phyloP scores from a whole-genome alignment of 2,888 invertebrate genomes.

The Saturnia japonica region DNA sequence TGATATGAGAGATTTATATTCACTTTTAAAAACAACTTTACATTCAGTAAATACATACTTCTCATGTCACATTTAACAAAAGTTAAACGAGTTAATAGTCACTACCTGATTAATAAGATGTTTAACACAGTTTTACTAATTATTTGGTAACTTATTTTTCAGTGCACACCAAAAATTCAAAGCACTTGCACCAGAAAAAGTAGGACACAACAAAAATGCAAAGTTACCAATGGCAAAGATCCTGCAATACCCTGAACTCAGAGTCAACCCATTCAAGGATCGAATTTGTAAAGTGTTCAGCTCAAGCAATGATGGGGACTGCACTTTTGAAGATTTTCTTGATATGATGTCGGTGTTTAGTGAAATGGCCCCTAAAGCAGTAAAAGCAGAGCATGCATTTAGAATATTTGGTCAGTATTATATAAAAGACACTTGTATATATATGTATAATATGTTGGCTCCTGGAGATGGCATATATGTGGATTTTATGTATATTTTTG shows the following conservation, averaged over 20 bases:
- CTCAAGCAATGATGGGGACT: constrained; percentile 93
- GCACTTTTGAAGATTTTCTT: constrained; percentile 97
- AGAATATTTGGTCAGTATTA: constrained; percentile 91
- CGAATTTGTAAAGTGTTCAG: constrained; percentile 96
- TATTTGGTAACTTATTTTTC: constrained; percentile 41
- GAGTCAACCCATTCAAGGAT: constrained; percentile 95
- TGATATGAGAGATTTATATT: not conserved
- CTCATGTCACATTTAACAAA: not conserved
- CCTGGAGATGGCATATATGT: too few relatives aligned
- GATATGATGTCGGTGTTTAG: constrained; percentile 99
- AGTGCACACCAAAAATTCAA: constrained; percentile 96
- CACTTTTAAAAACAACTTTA: not conserved
- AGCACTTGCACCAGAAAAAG: constrained; percentile 93
- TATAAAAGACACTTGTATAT: too few relatives aligned
- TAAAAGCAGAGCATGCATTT: constrained; percentile 97
- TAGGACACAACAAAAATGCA: constrained; percentile 93
- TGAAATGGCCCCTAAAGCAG: constrained; percentile 93
- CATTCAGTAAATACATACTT: not conserved
- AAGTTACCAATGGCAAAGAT: constrained; percentile 92
- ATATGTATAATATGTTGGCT: too few relatives aligned
- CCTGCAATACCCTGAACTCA: constrained; percentile 92
- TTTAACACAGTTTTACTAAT: constrained; percentile 8
- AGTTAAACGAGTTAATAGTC: not conserved
- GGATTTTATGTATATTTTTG: too few relatives aligned
- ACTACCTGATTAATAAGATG: not conserved